Percentiles rank a stretch among this genome's conserved stretches.
Conservation (phyloP, 2,888 invertebrate genomes). For the Pammene fasciana region DNA sequence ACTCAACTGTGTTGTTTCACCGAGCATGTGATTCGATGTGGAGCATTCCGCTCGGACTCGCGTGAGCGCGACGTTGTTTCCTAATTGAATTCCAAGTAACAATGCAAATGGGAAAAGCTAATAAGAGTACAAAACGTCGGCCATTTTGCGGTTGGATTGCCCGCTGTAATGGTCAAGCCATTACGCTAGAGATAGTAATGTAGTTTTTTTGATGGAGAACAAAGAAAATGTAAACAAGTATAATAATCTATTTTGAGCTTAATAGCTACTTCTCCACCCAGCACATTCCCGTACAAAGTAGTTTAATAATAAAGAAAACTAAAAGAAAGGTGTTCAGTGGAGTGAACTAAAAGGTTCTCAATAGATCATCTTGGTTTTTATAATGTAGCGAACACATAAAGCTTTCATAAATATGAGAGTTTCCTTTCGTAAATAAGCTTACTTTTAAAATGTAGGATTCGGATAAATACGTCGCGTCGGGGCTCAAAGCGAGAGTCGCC, state of each 20-base stretch:
- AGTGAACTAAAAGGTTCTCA: conserved; percentile 10
- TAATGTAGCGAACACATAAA: background rate
- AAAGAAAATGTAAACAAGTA: background rate
- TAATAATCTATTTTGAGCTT: background rate
- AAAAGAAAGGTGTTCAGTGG: background rate
- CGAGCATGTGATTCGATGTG: conserved; percentile 32
- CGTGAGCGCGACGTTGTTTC: background rate
- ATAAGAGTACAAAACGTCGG: conserved; percentile 14
- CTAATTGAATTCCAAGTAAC: conserved; percentile 36
- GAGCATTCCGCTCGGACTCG: background rate
- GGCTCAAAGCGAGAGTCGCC: conserved; percentile 29
- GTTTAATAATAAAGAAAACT: background rate
- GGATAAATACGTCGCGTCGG: conserved; percentile 32
- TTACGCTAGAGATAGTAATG: conserved; percentile 11
- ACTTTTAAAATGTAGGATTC: conserved; percentile 37
- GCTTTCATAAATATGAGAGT: conserved; percentile 1
- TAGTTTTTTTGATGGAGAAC: background rate
- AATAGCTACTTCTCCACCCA: background rate
- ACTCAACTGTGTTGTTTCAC: conserved; percentile 22
- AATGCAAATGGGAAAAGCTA: conserved; percentile 31
- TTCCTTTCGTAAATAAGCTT: conserved; percentile 28
- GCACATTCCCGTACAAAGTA: background rate
- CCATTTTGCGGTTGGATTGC: conserved; percentile 16
- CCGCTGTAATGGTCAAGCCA: conserved; percentile 17
- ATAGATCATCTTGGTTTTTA: background rate